phyloP scores from a whole-genome alignment of 2,797 vertebrate genomes.

The Oryzias sinensis region DNA sequence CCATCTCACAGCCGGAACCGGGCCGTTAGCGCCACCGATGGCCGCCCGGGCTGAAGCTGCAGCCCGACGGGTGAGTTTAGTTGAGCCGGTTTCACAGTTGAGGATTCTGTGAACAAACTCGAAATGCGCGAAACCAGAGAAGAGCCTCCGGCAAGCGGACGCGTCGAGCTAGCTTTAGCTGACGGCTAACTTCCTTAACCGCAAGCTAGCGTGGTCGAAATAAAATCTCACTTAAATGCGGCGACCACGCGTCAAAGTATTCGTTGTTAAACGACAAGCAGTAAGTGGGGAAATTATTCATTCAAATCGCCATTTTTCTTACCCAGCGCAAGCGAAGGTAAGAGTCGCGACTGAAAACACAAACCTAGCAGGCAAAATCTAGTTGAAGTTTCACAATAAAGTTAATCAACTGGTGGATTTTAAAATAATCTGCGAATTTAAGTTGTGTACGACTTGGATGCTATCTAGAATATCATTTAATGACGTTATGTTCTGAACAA shows the following conservation, averaged over 20 bases:
- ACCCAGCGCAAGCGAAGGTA: constrained; percentile 15
- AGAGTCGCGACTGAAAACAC: neutral
- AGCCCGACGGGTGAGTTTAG: neutral
- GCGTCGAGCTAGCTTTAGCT: constrained; percentile 44
- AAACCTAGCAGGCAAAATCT: neutral
- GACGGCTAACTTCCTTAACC: constrained; percentile 68
- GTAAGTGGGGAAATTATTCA: neutral
- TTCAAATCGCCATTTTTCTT: neutral
- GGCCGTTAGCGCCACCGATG: neutral
- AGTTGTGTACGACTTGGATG: neutral
- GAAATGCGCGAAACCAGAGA: constrained; percentile 64
- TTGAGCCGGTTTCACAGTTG: neutral
- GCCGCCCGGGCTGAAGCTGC: neutral
- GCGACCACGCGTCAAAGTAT: fast-evolving
- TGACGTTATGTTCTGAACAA: fast-evolving
- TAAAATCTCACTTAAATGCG: neutral
- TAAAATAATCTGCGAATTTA: neutral
- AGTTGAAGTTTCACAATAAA: constrained; percentile 30
- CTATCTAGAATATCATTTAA: neutral
- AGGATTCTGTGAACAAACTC: constrained; percentile 19
- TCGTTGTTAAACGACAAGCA: neutral
- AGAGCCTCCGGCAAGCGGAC: constrained; percentile 51
- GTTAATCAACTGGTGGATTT: neutral
- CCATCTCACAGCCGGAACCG: constrained; percentile 30
- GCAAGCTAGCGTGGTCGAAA: constrained; percentile 40